phyloP scores from a whole-genome alignment of 2,113 vertebrate genomes.

The Tragelaphus scriptus region DNA sequence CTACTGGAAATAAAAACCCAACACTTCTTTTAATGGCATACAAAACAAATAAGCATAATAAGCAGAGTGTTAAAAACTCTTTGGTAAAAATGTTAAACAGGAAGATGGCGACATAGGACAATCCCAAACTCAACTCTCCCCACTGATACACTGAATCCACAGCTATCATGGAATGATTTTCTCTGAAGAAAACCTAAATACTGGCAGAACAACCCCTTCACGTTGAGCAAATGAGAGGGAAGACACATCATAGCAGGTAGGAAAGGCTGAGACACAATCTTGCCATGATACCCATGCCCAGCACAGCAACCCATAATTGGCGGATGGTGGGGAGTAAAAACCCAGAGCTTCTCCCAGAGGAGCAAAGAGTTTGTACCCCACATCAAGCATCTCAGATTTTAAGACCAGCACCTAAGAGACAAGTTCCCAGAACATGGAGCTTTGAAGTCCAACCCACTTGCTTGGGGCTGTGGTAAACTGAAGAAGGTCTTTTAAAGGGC shows the following conservation, averaged over 20 bases:
- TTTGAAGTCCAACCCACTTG: neutral
- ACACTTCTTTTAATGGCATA: neutral
- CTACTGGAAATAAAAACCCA: neutral
- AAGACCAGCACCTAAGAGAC: neutral
- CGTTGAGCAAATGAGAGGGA: neutral
- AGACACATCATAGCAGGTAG: neutral
- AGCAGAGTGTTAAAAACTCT: neutral
- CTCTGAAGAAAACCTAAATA: neutral
- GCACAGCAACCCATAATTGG: neutral
- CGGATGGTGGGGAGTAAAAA: neutral
- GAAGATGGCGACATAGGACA: neutral
- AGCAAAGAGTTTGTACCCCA: neutral
- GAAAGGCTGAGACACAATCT: neutral
- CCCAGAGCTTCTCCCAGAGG: neutral
- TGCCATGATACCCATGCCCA: neutral
- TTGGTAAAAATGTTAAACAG: neutral
- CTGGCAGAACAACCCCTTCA: neutral
- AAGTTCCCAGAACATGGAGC: neutral
- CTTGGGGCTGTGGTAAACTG: neutral
- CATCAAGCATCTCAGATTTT: neutral
- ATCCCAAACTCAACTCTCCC: neutral
- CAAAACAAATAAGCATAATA: neutral
- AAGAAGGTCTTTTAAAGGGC: neutral
- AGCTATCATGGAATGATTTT: neutral
- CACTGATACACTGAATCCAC: neutral